A percentile compares a stretch with the other conserved stretches of the same genome.
phyloP scores from a whole-genome alignment of 2,797 vertebrate genomes.

The Echeneis naucrates region DNA sequence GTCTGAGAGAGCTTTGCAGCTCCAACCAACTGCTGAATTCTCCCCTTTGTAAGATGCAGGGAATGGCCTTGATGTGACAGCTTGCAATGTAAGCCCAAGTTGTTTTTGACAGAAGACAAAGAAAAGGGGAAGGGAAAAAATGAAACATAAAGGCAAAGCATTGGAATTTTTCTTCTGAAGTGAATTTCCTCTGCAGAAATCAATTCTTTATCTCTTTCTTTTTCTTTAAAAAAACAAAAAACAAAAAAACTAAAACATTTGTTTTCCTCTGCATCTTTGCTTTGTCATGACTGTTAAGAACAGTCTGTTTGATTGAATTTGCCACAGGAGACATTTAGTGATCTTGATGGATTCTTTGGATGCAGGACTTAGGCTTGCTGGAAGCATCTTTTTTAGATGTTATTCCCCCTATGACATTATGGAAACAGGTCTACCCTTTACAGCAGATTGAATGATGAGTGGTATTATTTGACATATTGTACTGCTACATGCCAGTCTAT shows the following conservation, averaged over 20 bases:
- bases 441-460: constrained; percentile 67
- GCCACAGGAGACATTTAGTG: constrained; percentile 77
- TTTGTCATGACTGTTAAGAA: constrained; percentile 79
- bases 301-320: constrained; percentile 79
- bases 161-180: constrained; percentile 68
- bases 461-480: constrained; percentile 75
- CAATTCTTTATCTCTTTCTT: constrained; percentile 69
- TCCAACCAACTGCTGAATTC: constrained; percentile 70
- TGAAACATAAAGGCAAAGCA: constrained; percentile 65
- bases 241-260: constrained; percentile 53
- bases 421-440: constrained; percentile 77
- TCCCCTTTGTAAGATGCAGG: constrained; percentile 72
- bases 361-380: constrained; percentile 67
- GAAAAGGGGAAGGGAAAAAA: constrained; percentile 56
- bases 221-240: constrained; percentile 55
- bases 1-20: constrained; percentile 64
- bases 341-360: constrained; percentile 81
- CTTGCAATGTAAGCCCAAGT: constrained; percentile 82
- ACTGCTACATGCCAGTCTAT: constrained; percentile 76
- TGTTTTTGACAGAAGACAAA: constrained; percentile 85
- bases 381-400: constrained; percentile 70
- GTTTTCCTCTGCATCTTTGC: constrained; percentile 62
- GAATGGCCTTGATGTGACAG: constrained; percentile 84
- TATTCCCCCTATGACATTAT: constrained; percentile 72
- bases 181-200: constrained; percentile 77